Conservation (phyloP, 30 jellyfish, hydroid and myxozoan species). For the Hydractinia symbiolongicarpus region DNA sequence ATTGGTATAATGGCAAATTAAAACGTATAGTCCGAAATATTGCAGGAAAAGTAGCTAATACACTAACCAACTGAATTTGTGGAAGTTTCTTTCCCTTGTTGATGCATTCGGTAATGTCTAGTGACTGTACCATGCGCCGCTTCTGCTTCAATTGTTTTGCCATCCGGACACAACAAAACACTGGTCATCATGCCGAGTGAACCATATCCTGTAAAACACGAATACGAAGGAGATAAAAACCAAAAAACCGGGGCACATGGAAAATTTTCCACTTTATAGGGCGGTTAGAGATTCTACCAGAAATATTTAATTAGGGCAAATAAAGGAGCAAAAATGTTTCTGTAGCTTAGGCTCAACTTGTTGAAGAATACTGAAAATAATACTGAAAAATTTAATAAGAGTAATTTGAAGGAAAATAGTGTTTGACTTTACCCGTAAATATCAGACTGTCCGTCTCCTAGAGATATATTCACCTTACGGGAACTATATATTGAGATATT, state of each 20-base stretch:
- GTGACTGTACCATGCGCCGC: constrained; percentile 98
- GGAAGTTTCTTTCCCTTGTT: constrained; percentile 87
- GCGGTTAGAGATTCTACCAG: too few species aligned
- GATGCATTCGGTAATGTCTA: constrained; percentile 86
- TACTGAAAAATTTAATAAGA: too few species aligned
- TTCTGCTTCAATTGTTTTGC: constrained; percentile 92
- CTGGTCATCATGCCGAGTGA: constrained; percentile 97
- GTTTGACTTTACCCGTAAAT: too few species aligned
- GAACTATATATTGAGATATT: too few species aligned
- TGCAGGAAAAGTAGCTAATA: not conserved
- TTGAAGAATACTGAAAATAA: too few species aligned
- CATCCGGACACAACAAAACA: constrained; percentile 91
- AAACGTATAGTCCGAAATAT: not conserved
- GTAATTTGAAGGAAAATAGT: too few species aligned
- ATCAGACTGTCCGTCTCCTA: too few species aligned
- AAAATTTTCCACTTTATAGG: too few species aligned
- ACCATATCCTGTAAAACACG: constrained; percentile 57
- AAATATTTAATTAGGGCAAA: too few species aligned
- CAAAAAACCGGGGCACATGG: not conserved
- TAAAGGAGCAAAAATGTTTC: too few species aligned
- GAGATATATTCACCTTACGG: too few species aligned
- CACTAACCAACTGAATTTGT: constrained; percentile 84
- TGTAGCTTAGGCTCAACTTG: too few species aligned
- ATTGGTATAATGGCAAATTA: not conserved
- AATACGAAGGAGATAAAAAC: not conserved